Evolutionary conservation across 2,113 vertebrate genomes (phyloP).

Genomic region (Polypterus bichir): DNA sequence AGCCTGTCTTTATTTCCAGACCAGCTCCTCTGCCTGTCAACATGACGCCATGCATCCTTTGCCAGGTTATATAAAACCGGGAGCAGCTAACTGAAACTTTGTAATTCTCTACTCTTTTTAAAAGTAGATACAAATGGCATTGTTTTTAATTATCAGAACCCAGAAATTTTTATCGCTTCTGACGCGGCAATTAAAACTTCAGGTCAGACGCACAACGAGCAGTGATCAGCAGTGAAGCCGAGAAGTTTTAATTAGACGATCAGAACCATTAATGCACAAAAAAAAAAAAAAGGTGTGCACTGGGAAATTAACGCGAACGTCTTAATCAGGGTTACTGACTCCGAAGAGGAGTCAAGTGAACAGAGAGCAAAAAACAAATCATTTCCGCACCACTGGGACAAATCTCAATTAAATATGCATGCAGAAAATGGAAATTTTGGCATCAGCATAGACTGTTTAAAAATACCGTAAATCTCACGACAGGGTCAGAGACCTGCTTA

Average conservation of each 20-base stretch:
- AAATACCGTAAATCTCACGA: constrained; percentile 52
- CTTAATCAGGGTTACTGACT: constrained; percentile 75
- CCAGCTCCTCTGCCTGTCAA: background rate
- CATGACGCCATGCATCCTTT: background rate
- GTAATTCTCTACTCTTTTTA: constrained; percentile 25
- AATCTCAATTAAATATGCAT: constrained; percentile 74
- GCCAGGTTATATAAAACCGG: background rate
- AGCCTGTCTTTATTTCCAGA: background rate
- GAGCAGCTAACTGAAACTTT: background rate
- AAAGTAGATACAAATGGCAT: constrained; percentile 63
- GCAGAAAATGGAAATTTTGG: constrained; percentile 68
- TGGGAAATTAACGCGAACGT: constrained; percentile 75
- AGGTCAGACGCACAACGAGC: constrained; percentile 70
- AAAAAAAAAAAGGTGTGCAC: constrained; percentile 57
- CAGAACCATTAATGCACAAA: constrained; percentile 76
- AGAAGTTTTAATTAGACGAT: constrained; percentile 77
- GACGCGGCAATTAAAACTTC: constrained; percentile 73
- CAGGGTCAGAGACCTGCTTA: constrained; percentile 56
- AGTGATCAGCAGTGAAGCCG: constrained; percentile 67
- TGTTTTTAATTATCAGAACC: constrained; percentile 73
- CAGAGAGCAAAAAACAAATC: constrained; percentile 74
- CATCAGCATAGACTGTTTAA: constrained; percentile 54
- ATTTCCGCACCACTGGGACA: constrained; percentile 73
- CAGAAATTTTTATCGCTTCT: constrained; percentile 71
- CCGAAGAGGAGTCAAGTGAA: constrained; percentile 74